Evolutionary conservation across 1,140 invertebrate genomes (phyloP).

Genomic region (Pararge aegeria): DNA sequence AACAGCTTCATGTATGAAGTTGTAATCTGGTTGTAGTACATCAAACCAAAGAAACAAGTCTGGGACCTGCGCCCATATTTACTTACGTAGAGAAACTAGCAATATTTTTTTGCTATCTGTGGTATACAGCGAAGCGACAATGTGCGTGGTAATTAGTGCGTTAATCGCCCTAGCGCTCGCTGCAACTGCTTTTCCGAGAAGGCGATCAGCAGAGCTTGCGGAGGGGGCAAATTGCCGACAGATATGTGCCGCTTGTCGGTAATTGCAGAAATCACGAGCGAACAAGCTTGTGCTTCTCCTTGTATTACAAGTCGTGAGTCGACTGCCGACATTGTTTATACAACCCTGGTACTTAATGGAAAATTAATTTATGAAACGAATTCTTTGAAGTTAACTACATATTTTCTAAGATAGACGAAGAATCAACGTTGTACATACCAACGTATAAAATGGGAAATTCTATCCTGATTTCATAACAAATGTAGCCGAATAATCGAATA

Average conservation of each 20-base stretch:
- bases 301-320: slow-evolving; percentile 18
- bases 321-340: not conserved
- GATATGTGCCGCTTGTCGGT: slow-evolving; percentile 70
- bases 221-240: slow-evolving; percentile 68
- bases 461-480: no score
- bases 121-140: slow-evolving; percentile 29
- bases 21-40: slow-evolving; percentile 17
- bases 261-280: slow-evolving; percentile 68
- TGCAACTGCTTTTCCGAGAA: slow-evolving; percentile 72
- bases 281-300: slow-evolving; percentile 45
- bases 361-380: not conserved
- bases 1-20: slow-evolving; percentile 3
- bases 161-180: slow-evolving; percentile 63
- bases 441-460: no score
- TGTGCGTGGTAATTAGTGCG: slow-evolving; percentile 59
- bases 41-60: slow-evolving; percentile 24
- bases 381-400: no score
- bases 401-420: no score
- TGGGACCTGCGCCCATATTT: slow-evolving; percentile 13
- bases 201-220: slow-evolving; percentile 55
- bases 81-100: slow-evolving; percentile 29
- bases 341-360: not conserved
- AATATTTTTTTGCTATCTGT: slow-evolving; percentile 28
- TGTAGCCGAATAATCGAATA: no score
- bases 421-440: no score